These are phyloP conservation scores for Manacus vitellinus DNA, from an alignment of 2,113 vertebrate genomes.

Conservation along the genomic window DNA sequence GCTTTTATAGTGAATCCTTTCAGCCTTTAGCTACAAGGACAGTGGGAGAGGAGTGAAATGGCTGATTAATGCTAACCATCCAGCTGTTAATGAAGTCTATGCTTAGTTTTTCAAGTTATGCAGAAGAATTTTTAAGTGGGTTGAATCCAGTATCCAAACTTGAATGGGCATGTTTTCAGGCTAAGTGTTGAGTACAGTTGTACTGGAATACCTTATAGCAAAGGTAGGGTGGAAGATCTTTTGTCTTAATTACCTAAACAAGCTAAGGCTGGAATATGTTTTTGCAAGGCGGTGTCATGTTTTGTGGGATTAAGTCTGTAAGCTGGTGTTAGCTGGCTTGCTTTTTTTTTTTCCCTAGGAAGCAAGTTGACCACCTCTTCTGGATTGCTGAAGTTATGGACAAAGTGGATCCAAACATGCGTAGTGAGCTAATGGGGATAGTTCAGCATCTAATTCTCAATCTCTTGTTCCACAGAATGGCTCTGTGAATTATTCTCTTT, in stretches of 20 bases:
- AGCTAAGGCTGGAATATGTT: conserved; percentile 54
- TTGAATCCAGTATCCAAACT: conserved; percentile 28
- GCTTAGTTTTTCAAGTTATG: conserved; percentile 24
- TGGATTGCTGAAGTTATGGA: neutral
- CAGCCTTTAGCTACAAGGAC: neutral
- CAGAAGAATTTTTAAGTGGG: conserved; percentile 34
- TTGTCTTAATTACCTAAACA: conserved; percentile 47
- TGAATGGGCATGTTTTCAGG: conserved; percentile 61
- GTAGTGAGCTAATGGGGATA: neutral
- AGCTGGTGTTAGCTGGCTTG: neutral
- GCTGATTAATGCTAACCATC: neutral
- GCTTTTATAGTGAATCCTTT: neutral
- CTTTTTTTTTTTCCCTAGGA: neutral
- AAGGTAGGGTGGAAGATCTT: conserved; percentile 38
- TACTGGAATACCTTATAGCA: conserved; percentile 32
- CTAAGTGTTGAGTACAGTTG: neutral
- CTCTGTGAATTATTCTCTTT: neutral
- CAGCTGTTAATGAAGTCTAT: conserved; percentile 36
- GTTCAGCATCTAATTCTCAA: neutral
- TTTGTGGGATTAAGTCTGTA: conserved; percentile 23
- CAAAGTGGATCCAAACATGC: neutral
- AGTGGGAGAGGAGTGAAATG: neutral
- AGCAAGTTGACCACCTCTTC: neutral
- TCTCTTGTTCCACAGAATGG: neutral
- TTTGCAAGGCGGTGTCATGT: neutral